Conservation (phyloP, 1,140 invertebrate genomes). For the Drosophila novamexicana region DNA sequence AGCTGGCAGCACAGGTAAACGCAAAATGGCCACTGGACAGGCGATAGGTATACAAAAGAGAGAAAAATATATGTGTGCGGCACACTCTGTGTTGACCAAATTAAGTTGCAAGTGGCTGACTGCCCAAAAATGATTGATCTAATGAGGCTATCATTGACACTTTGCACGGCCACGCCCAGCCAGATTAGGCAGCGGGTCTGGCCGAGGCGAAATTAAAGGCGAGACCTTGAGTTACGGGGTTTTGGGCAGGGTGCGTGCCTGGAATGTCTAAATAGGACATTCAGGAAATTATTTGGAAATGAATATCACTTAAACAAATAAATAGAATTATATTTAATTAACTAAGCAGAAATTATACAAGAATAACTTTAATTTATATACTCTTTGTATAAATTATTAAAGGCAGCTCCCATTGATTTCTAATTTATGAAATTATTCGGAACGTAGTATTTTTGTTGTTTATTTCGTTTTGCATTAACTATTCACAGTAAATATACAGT, state of each 20-base stretch:
- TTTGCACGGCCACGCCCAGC: constrained; percentile 32
- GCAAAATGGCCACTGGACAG: constrained; percentile 39
- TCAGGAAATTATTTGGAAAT: background rate
- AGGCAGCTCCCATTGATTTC: background rate
- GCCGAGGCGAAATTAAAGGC: constrained; percentile 17
- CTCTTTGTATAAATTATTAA: background rate
- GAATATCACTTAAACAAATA: background rate
- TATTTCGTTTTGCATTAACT: constrained; percentile 8
- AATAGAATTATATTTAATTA: background rate
- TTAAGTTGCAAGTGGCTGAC: constrained; percentile 64
- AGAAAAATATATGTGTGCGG: constrained; percentile 12
- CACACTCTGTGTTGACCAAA: constrained; percentile 27
- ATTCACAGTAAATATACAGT: constrained; percentile 11
- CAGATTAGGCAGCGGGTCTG: constrained; percentile 14
- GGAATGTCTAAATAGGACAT: constrained; percentile 12
- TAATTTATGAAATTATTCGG: background rate
- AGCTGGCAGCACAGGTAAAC: constrained; percentile 36
- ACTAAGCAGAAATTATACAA: background rate
- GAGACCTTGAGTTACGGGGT: constrained; percentile 29
- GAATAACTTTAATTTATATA: no score
- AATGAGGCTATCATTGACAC: constrained; percentile 71
- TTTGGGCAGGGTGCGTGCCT: background rate
- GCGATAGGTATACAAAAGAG: constrained; percentile 7
- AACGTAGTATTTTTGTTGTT: background rate
- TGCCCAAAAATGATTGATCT: constrained; percentile 73